These are phyloP conservation scores for Diachrysia chrysitis DNA, from an alignment of 2,888 invertebrate species.

Conservation along the genomic window DNA sequence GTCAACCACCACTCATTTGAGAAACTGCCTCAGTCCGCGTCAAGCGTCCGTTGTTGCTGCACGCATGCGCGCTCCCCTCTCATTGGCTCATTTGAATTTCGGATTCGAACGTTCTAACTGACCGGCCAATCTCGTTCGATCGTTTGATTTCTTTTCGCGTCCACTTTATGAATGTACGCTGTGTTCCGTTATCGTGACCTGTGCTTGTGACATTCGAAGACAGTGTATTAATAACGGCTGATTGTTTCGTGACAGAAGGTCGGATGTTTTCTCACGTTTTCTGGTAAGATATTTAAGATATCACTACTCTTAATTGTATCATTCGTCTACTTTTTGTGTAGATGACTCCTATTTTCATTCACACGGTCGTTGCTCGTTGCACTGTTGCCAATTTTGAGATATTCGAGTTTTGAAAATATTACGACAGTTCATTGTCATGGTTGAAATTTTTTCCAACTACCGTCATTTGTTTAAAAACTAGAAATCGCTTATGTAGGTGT, in stretches of 20 bases:
- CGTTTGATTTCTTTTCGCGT: slow-evolving; percentile 83
- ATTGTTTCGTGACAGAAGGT: slow-evolving; percentile 70
- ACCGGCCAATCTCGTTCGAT: slow-evolving; percentile 83
- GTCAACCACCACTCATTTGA: slow-evolving; percentile 80
- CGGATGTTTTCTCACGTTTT: slow-evolving; percentile 83
- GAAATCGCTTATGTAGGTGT: slow-evolving; percentile 12
- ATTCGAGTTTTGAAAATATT: slow-evolving; percentile 49
- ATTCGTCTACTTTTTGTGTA: slow-evolving; percentile 65
- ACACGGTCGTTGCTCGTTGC: slow-evolving; percentile 52
- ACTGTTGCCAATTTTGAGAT: slow-evolving; percentile 42
- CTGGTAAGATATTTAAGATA: slow-evolving; percentile 75
- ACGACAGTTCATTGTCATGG: slow-evolving; percentile 62
- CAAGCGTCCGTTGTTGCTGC: slow-evolving; percentile 76
- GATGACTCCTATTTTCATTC: slow-evolving; percentile 53
- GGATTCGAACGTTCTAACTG: slow-evolving; percentile 74
- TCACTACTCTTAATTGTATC: slow-evolving; percentile 70
- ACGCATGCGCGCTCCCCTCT: slow-evolving; percentile 71
- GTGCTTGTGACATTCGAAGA: slow-evolving; percentile 81
- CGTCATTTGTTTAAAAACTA: slow-evolving; percentile 3
- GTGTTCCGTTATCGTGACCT: slow-evolving; percentile 79
- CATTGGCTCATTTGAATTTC: slow-evolving; percentile 80
- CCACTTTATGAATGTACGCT: slow-evolving; percentile 76
- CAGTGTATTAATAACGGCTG: slow-evolving; percentile 65
- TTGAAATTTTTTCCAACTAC: slow-evolving; percentile 38
- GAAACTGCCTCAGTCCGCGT: slow-evolving; percentile 82